phyloP scores from a whole-genome alignment of 2,113 vertebrate genomes.

The Cheilinus undulatus region DNA sequence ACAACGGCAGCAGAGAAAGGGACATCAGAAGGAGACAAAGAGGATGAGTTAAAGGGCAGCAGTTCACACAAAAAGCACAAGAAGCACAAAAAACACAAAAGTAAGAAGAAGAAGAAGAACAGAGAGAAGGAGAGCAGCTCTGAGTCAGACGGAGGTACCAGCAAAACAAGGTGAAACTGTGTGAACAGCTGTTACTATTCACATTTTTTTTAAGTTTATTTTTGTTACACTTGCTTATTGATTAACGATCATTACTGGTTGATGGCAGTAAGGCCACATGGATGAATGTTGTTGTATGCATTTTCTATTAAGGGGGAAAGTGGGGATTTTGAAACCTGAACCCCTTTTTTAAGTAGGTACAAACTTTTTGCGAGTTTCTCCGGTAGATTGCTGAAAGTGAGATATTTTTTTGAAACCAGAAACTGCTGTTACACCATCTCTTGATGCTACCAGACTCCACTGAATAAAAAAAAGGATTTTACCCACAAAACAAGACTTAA shows the following conservation, averaged over 20 bases:
- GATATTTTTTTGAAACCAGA: not conserved
- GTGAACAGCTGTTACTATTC: not conserved
- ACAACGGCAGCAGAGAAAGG: not conserved
- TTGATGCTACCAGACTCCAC: not conserved
- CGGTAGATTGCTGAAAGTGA: not conserved
- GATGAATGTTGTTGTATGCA: not conserved
- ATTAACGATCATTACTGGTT: not conserved
- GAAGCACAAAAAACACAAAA: constrained; percentile 97
- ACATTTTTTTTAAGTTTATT: too few species aligned
- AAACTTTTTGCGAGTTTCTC: not conserved
- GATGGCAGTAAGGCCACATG: not conserved
- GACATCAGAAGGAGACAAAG: constrained; percentile 26
- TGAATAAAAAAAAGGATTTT: not conserved
- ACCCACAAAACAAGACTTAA: not conserved
- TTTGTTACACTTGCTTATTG: not conserved
- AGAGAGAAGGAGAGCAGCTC: constrained; percentile 83
- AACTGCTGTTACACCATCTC: not conserved
- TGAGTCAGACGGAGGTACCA: constrained; percentile 74
- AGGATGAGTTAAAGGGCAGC: constrained; percentile 75
- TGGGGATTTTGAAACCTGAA: not conserved
- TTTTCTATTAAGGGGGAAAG: not conserved
- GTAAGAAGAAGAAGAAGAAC: constrained; percentile 92
- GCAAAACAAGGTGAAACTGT: constrained; percentile 67
- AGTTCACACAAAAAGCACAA: constrained; percentile 89
- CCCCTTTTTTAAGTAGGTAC: not conserved